Evolutionary conservation across 1,140 invertebrate species (phyloP), one percentile per base, ranked within the genome.

Genomic region (Calliphora vicina): DNA sequence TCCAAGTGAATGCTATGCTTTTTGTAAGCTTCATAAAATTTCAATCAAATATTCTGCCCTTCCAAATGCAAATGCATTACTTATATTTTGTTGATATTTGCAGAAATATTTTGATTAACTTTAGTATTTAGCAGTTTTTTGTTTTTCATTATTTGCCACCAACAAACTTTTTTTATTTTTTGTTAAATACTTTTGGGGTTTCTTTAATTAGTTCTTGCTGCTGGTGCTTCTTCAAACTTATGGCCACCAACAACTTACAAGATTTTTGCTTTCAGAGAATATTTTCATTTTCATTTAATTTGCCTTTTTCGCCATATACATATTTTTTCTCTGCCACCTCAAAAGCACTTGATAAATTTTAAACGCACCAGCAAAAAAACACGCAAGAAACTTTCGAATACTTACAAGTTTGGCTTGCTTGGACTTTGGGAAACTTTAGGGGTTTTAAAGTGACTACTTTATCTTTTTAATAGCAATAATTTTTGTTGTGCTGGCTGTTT

Each of bases 121-220:
- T 67, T 23, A 23, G n/a, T 50, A 50, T 67, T 67, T 23, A 23
- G 10, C 9, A 67, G 1, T n/a, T 67, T 0, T 23, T 23, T 67
- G 57, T 0, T 57, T 57, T 17, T 17, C n/a, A n/a, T n/a, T 57
- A 4, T 57, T 57, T 57, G 4, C 8, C 13, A n/a, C n/a, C n/a
- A 35, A 2, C 6, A 35, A 35, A 35, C 0, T 67, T 67, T 1
- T 67, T 67, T 67, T 67, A n/a, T 67, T 67, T 17, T 23, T 23
- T 20, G 17, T 67, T 67, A 25, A 67, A 67, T 67, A 67, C 61
- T 67, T 23, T 67, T 67, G 61, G 61, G 61, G 61, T 67, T 67
- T 67, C 61, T 67, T 67, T 67, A 67, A 67, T 67, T 67, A 67
- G 61, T 67, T 67, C 23, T 67, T 67, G 50, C 50, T n/a, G 50